Conservation (phyloP, 2,797 vertebrate species). For the Labeo calbasu region DNA sequence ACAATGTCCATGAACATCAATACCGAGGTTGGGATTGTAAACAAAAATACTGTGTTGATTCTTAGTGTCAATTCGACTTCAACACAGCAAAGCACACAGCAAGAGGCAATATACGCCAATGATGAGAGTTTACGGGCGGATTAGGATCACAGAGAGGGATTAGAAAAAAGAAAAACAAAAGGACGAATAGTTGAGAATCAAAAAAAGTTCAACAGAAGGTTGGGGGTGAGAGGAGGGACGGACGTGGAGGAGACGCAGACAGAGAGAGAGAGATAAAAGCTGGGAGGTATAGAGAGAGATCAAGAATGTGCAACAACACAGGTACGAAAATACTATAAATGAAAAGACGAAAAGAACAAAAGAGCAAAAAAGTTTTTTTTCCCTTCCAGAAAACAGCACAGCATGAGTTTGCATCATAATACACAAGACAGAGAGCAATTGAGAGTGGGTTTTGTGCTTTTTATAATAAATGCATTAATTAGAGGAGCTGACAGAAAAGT, state of each 20-base stretch:
- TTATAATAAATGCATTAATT: conserved; percentile 3
- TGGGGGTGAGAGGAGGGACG: not conserved
- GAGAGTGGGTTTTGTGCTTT: not conserved
- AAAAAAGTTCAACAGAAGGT: conserved; percentile 5
- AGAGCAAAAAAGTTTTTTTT: not conserved
- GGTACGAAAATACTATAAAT: not conserved
- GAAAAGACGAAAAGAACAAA: conserved; percentile 41
- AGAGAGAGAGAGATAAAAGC: conserved; percentile 7
- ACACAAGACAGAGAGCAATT: not conserved
- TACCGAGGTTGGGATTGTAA: conserved; percentile 41
- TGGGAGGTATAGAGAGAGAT: conserved; percentile 2
- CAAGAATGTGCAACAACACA: conserved; percentile 7
- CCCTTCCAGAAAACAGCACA: conserved; percentile 5
- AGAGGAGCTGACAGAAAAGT: conserved; percentile 16
- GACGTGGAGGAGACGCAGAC: not conserved
- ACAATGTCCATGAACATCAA: conserved; percentile 50
- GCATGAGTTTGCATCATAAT: conserved; percentile 9
- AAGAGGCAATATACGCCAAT: conserved; percentile 9
- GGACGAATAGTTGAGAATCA: not conserved
- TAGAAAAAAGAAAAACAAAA: conserved; percentile 69
- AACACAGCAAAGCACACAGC: conserved; percentile 1
- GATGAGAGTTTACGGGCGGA: conserved; percentile 56
- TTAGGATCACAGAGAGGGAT: conserved; percentile 75
- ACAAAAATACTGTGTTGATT: conserved; percentile 16
- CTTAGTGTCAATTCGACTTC: conserved; percentile 7